Evolutionary conservation across 2,797 vertebrate species (phyloP), one percentile per base, ranked within the genome.

Genomic region (Hydrolagus colliei): DNA sequence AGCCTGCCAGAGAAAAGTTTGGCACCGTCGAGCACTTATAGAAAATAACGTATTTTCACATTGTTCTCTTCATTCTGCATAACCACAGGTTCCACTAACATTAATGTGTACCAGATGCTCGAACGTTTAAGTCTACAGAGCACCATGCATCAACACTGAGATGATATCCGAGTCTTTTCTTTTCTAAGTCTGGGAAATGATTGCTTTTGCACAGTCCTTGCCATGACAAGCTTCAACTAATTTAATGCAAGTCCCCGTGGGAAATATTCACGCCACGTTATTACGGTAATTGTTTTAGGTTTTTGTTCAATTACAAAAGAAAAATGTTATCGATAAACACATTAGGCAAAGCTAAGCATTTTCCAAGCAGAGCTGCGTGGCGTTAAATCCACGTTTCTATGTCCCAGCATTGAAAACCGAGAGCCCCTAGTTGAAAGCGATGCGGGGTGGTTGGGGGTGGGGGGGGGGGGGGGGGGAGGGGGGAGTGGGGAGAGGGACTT

Each of bases 21-120:
- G 79, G 63, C 79, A 84, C 27, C 78, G 18, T 27, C 14, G 11
- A 65, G 62, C 27, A 18, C 16, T 84, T 67, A 20, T 73, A 9
- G 65, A 84, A 67, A 84, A 71, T 65, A 84, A 84, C 20, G 65
- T 71, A 68, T 11, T 41, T 82, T 52, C 65, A 71, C 65, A 84
- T 68, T 84, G 79, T 18, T 84, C 79, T 68, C 71, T 71, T 84
- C 79, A 84, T 41, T 68, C 32, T 52, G 20, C 79, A 84, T n/a
- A 84, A 35, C 79, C 79, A 84, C 79, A 10, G 79, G 32, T 52
- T 84, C 65, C 32, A 1, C 18, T 20, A 71, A 84, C 18, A 35
- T 84, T 71, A 68, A 71, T 52, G 32, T 67, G 41, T 4, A 71
- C 32, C 65, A 84, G 79, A 84, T 71, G 65, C 79, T 84, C 14